These are phyloP conservation scores for Pterocles burchelli DNA, from an alignment of 2,113 vertebrate genomes.

Conservation along the genomic window DNA sequence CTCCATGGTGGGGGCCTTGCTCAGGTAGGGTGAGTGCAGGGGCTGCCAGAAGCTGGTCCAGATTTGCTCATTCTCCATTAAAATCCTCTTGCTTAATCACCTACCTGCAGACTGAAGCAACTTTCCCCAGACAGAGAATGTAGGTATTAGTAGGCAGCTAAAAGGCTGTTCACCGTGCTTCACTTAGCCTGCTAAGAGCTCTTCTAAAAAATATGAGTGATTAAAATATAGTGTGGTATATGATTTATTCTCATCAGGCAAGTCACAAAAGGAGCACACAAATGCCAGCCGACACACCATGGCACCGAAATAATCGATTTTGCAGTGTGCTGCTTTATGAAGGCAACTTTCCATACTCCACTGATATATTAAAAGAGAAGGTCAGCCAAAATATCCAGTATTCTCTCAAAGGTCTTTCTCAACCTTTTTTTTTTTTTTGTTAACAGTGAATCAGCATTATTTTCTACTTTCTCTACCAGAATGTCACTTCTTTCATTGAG, in stretches of 20 bases:
- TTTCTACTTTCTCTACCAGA: not conserved
- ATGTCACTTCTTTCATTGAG: not conserved
- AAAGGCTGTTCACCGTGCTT: not conserved
- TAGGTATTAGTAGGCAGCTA: not conserved
- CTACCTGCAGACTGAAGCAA: not conserved
- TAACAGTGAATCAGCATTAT: not conserved
- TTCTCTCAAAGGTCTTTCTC: not conserved
- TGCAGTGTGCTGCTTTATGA: not conserved
- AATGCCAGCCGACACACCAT: not conserved
- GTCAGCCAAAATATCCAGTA: not conserved
- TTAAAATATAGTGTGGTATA: not conserved
- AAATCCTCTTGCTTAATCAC: not conserved
- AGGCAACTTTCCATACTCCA: not conserved
- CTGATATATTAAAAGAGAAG: not conserved
- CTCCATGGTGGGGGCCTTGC: fast-evolving
- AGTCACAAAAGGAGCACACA: not conserved
- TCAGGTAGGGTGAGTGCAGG: not conserved
- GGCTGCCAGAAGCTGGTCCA: not conserved
- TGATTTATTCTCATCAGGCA: not conserved
- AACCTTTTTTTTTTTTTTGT: not conserved
- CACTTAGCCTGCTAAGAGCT: not conserved
- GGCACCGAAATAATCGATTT: not conserved
- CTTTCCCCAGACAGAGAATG: not conserved
- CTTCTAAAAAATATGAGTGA: not conserved
- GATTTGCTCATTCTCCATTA: not conserved